Percentiles rank a stretch among this genome's conserved stretches.
Conservation (phyloP, 1,140 invertebrate genomes). For the Eriocheir sinensis region DNA sequence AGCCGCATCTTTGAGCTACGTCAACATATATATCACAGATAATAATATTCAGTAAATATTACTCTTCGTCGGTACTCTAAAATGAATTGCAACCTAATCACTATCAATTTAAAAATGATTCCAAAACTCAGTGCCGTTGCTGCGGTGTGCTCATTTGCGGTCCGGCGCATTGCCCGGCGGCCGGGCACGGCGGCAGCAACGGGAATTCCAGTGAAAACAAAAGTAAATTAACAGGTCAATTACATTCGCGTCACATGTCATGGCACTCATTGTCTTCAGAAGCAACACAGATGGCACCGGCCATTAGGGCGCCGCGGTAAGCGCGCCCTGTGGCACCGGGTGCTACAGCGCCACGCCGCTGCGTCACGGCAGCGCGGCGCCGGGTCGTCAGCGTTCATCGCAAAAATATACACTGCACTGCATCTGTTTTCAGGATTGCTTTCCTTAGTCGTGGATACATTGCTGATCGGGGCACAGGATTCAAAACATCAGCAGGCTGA, state of each 20-base stretch:
- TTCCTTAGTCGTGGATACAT: constrained; percentile 11
- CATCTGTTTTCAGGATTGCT: background rate
- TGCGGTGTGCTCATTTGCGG: constrained; percentile 33
- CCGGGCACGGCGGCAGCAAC: constrained; percentile 20
- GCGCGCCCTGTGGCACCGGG: background rate
- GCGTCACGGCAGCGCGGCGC: constrained; percentile 45
- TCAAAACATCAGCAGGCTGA: constrained; percentile 42
- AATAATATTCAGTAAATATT: constrained; percentile 77
- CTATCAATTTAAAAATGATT: constrained; percentile 72
- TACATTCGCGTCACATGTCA: constrained; percentile 47
- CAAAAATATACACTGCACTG: constrained; percentile 38
- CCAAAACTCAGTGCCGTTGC: constrained; percentile 40
- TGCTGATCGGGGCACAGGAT: background rate
- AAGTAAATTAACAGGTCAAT: constrained; percentile 26
- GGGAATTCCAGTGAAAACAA: background rate
- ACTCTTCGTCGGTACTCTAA: constrained; percentile 73
- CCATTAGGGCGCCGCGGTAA: background rate
- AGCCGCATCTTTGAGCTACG: constrained; percentile 66
- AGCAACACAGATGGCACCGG: constrained; percentile 45
- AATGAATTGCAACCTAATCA: constrained; percentile 68
- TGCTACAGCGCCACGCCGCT: background rate
- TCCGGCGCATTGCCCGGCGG: background rate
- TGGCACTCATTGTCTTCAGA: constrained; percentile 54
- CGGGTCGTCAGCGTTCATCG: constrained; percentile 2
- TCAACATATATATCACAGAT: constrained; percentile 76